Conservation (phyloP, 2,113 vertebrate species). For the Arenaria interpres region DNA sequence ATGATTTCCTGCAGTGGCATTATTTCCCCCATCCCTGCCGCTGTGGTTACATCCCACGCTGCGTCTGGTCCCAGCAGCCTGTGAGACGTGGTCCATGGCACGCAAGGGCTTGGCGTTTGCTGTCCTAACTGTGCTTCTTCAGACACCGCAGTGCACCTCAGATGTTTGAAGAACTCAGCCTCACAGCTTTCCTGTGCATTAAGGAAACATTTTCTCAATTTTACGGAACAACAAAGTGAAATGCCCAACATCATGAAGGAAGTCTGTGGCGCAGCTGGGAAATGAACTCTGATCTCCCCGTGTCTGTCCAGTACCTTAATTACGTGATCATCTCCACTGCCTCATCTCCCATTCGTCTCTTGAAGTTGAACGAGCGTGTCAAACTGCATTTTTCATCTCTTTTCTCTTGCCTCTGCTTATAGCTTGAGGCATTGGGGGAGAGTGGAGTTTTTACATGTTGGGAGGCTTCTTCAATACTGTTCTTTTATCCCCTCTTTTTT, state of each 20-base stretch:
- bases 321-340: background rate
- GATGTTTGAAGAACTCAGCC: background rate
- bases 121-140: background rate
- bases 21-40: background rate
- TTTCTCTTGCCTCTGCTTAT: background rate
- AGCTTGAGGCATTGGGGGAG: conserved; percentile 24
- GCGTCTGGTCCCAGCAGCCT: background rate
- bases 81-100: background rate
- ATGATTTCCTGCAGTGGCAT: background rate
- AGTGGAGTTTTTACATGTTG: conserved; percentile 30
- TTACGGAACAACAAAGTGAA: background rate
- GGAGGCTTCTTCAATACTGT: background rate
- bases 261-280: background rate
- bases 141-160: background rate
- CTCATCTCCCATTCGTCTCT: background rate
- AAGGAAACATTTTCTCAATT: background rate
- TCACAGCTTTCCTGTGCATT: background rate
- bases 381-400: conserved; percentile 48
- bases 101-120: background rate
- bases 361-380: conserved; percentile 4
- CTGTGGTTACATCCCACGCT: background rate
- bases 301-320: conserved; percentile 14
- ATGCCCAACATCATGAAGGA: background rate
- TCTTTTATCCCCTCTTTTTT: background rate
- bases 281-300: background rate